Base-by-base conservation (phyloP, 2,113 vertebrate genomes). In the Dipodomys ordii region DNA sequence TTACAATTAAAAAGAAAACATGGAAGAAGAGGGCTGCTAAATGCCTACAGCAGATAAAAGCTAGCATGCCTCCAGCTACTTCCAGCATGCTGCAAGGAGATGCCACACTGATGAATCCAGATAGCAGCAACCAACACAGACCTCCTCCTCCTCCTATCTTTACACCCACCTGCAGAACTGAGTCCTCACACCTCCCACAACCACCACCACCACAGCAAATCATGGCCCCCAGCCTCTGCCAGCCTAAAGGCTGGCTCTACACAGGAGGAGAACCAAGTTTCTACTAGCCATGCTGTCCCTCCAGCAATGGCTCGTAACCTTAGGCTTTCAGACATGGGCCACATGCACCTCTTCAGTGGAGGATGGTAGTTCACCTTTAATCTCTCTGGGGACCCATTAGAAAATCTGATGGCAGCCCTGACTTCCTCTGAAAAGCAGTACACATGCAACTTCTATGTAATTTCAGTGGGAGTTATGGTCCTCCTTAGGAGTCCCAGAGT, bases 91-190 rank as follows among this genome's bases (percentile, higher is more conserved):
- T 82, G 46, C 44, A 28, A 30, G 19, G 44, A 32, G 28, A 84
- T 5, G 19, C 39, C 79, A 92, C 39, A 27, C 0, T 46, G 77
- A 69, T 71, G 77, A 81, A 88, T 57, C 39, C 39, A 79, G 79
- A 92, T 62, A 90, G 35, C 53, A 76, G 88, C 64, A 82, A 82
- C 72, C 78, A 53, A 68, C 0, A 23, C 0, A n/a, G 68, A 35
- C 81, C 60, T 67, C 39, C 60, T 25, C 39, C 60, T 25, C 69
- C 72, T 64, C 28, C 20, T 71, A 2, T 3, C 35, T 73, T 94
- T 76, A 94, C 18, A 60, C 49, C 88, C 74, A 82, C 78, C 83
- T 73, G 76, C 65, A 83, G 71, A 93, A 76, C 88, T 49, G 13
- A 78, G 16, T 81, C 18, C 73, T 90, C 72, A 57, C 20, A 86